A percentile compares a stretch with the other conserved stretches of the same genome.
Conservation (phyloP, 2,888 invertebrate genomes). For the Sphinx pinastri region DNA sequence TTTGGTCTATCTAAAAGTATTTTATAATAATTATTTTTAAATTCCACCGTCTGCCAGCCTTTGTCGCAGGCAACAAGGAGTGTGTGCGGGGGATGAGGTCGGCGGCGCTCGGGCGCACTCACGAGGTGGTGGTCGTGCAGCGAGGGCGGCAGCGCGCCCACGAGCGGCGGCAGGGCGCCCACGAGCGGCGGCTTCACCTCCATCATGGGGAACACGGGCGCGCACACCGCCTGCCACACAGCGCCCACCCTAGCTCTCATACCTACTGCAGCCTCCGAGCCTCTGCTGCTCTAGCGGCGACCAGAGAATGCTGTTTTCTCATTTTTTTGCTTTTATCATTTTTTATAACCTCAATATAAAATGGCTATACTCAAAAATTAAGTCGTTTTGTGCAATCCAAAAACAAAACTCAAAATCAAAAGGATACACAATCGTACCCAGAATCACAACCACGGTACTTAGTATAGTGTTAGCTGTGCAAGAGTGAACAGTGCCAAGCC, state of each 20-base stretch:
- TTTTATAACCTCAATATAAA: not conserved
- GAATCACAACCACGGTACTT: too few species aligned
- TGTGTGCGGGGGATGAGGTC: conserved; percentile 29
- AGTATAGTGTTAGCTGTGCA: too few species aligned
- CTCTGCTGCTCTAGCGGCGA: conserved; percentile 21
- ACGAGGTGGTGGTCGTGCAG: conserved; percentile 87
- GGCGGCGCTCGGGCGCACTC: conserved; percentile 57
- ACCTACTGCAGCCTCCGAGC: conserved; percentile 14
- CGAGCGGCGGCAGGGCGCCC: conserved; percentile 80
- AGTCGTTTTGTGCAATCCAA: not conserved
- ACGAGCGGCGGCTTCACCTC: conserved; percentile 80
- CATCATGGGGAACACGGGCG: conserved; percentile 83
- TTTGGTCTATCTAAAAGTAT: too few species aligned
- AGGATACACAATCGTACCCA: too few species aligned
- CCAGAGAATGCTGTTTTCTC: conserved; percentile 3
- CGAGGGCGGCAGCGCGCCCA: conserved; percentile 83
- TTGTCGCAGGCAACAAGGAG: not conserved
- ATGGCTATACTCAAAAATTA: not conserved
- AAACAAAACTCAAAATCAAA: not conserved
- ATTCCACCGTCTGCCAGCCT: not conserved
- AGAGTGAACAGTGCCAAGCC: too few species aligned
- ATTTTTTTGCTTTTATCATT: conserved; percentile 22
- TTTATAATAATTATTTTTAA: not conserved
- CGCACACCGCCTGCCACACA: conserved; percentile 74
- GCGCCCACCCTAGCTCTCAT: conserved; percentile 1